Conservation (phyloP, 2,113 vertebrate genomes). For the Camelus dromedarius region DNA sequence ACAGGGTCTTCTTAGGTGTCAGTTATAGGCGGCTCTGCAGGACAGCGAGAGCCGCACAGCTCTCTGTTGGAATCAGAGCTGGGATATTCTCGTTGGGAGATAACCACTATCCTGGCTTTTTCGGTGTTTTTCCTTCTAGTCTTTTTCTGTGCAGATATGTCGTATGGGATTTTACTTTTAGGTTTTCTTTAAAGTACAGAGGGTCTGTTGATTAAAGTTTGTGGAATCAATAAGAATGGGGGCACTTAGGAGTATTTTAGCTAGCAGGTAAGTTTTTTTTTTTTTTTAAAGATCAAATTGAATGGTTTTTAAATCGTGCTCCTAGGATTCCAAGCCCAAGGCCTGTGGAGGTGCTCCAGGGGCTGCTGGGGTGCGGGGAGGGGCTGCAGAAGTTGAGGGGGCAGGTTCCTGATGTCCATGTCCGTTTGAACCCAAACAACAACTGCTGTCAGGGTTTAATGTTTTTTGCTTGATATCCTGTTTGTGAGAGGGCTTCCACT, state of each 20-base stretch:
- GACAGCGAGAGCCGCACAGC: rapidly evolving
- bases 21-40: background rate
- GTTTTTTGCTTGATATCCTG: slow-evolving; percentile 1
- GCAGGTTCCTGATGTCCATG: background rate
- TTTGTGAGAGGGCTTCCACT: background rate
- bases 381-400: background rate
- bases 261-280: background rate
- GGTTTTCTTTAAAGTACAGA: background rate
- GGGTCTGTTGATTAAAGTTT: background rate
- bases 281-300: background rate
- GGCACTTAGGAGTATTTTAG: background rate
- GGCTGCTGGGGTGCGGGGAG: background rate
- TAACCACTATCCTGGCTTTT: background rate
- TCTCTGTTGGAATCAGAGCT: background rate
- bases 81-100: background rate
- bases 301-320: background rate
- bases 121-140: background rate
- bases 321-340: background rate
- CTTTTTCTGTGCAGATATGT: background rate
- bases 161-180: background rate
- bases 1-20: background rate
- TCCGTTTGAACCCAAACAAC: background rate
- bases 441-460: background rate
- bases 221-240: background rate
- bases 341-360: background rate